Evolutionary conservation across 2,113 vertebrate species (phyloP).

Genomic region (Hyperopisus bebe): DNA sequence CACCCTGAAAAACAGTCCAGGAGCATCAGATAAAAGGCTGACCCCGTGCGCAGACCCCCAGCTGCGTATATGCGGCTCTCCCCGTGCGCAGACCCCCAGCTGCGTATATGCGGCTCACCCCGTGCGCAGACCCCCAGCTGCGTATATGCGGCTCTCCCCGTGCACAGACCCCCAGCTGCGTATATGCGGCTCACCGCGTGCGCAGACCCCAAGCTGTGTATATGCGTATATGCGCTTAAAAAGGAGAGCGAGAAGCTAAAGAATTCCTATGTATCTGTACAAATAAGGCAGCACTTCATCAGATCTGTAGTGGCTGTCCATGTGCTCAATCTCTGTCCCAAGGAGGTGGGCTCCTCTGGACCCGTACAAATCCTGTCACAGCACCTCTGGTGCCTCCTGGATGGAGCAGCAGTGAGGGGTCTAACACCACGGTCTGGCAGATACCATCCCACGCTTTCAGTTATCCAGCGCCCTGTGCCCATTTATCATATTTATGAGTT

Average conservation of each 20-base stretch:
- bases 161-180: too few species aligned
- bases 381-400: background rate
- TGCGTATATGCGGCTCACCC: too few species aligned
- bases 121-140: too few species aligned
- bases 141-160: background rate
- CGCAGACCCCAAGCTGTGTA: too few species aligned
- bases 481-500: conserved; percentile 30
- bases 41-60: background rate
- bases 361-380: background rate
- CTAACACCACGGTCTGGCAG: background rate
- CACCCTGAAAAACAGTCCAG: background rate
- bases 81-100: too few species aligned
- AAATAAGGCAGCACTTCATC: background rate
- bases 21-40: background rate
- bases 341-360: background rate
- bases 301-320: background rate
- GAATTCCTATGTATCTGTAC: background rate
- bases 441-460: background rate
- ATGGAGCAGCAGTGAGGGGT: conserved; percentile 11
- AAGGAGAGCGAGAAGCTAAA: background rate
- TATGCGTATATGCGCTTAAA: background rate
- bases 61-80: background rate
- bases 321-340: background rate
- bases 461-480: background rate
- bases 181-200: too few species aligned